Evolutionary conservation across 2,888 invertebrate genomes (phyloP), one percentile per base, ranked within the genome.

Genomic region (Clitarchus hookeri): DNA sequence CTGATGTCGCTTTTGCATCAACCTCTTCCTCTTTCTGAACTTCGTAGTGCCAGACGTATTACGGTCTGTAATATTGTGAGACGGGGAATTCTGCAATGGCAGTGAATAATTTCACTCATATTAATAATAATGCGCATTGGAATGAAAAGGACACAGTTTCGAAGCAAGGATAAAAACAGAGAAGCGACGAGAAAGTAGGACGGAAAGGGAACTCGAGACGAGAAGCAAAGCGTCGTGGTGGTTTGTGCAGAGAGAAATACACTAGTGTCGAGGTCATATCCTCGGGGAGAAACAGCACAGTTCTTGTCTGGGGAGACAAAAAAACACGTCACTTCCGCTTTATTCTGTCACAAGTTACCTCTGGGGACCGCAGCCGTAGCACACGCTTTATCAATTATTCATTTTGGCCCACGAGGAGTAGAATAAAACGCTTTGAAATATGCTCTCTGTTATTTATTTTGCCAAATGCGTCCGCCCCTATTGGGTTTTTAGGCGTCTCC

Each of bases 391-490:
- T 65, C 65, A 65, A 65, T 65, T 65, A 65, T 65, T 65, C 65
- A 65, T 65, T n/a, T n/a, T 23, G 65, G 65, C 23, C 65, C 65
- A 19, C 65, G 65, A 65, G 65, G 23, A 65, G 65, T n/a, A n/a
- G 65, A 65, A 65, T 65, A 65, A 65, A 65, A 65, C 65, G 65
- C 65, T 65, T 65, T 65, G 65, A 65, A 65, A 65, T 16, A 65
- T 65, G 65, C 65, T 65, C 23, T 65, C 23, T 2, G 65, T 65
- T 65, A 6, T 65, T 65, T 65, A 65, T 65, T 65, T 65, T n/a
- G 65, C 65, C 65, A n/a, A 19, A n/a, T 19, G n/a, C 65, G n/a
- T 65, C 65, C 65, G 0, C n/a, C 65, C 65, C 65, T 65, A n/a
- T n/a, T 65, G 65, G 65, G 65, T 65, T 65, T 65, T 19, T 65